Evolutionary conservation across 2,888 invertebrate species (phyloP).

Genomic region (Dilophus febrilis): DNA sequence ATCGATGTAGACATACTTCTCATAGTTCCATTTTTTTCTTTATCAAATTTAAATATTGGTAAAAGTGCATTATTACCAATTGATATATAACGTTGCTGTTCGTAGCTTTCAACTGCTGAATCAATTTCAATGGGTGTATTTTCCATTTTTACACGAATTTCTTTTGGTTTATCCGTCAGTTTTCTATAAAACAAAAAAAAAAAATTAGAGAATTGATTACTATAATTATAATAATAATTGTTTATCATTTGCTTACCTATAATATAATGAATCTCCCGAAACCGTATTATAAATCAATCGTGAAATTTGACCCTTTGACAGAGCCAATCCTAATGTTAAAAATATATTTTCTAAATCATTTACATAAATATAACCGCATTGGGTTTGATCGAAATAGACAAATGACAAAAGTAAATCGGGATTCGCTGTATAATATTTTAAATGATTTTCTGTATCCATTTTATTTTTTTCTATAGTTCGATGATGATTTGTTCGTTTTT

Average conservation of each 20-base stretch:
- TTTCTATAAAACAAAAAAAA: conserved; percentile 23
- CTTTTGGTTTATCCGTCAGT: conserved; percentile 42
- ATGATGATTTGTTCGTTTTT: conserved; percentile 19
- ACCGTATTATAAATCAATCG: conserved; percentile 67
- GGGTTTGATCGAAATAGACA: conserved; percentile 83
- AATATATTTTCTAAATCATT: conserved; percentile 83
- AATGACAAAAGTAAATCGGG: conserved; percentile 72
- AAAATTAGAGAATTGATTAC: too few species aligned
- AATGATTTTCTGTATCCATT: conserved; percentile 34
- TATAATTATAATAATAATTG: not conserved
- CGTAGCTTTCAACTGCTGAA: conserved; percentile 14
- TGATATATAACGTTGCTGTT: too few species aligned
- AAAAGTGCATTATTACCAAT: conserved; percentile 43
- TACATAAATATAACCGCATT: conserved; percentile 76
- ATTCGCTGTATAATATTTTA: conserved; percentile 52
- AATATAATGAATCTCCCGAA: conserved; percentile 60
- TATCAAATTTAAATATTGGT: conserved; percentile 37
- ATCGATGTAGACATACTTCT: not conserved
- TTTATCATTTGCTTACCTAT: conserved; percentile 33
- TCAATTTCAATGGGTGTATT: conserved; percentile 28
- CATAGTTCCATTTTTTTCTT: not conserved
- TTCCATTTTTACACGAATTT: conserved; percentile 17
- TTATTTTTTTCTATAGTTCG: conserved; percentile 22
- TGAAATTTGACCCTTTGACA: conserved; percentile 78
- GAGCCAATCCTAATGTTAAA: conserved; percentile 67